These are phyloP conservation scores for Tinamus major DNA, from an alignment of 2,797 vertebrate genomes.

Conservation along the genomic window DNA sequence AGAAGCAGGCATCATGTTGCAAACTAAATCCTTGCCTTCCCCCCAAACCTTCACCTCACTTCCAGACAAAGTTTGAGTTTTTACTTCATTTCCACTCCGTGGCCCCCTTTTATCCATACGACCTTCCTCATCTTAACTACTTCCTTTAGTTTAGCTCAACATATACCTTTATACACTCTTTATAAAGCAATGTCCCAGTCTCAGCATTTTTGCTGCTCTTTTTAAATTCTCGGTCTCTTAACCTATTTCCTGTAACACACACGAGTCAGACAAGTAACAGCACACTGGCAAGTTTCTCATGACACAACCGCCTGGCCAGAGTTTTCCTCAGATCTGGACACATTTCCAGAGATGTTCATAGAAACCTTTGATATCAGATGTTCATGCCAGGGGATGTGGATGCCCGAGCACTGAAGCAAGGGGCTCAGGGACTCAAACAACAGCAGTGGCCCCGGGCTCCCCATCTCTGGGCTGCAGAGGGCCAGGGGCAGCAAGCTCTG, in stretches of 20 bases:
- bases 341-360: not conserved
- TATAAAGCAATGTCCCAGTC: not conserved
- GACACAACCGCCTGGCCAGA: not conserved
- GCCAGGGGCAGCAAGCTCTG: not conserved
- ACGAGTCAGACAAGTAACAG: not conserved
- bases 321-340: not conserved
- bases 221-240: not conserved
- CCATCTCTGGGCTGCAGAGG: not conserved
- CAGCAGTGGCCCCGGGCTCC: not conserved
- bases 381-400: not conserved
- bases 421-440: rapidly evolving
- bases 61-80: not conserved
- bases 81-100: not conserved
- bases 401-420: not conserved
- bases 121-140: not conserved
- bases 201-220: not conserved
- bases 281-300: not conserved
- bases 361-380: not conserved
- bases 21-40: not conserved
- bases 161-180: not conserved
- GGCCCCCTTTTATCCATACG: rapidly evolving
- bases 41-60: not conserved
- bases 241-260: not conserved
- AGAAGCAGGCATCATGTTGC: rapidly evolving
- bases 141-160: not conserved